Percentiles rank a stretch among this genome's conserved stretches.
phyloP scores from a whole-genome alignment of 2,888 invertebrate species.

The Ptychoptera albimana region DNA sequence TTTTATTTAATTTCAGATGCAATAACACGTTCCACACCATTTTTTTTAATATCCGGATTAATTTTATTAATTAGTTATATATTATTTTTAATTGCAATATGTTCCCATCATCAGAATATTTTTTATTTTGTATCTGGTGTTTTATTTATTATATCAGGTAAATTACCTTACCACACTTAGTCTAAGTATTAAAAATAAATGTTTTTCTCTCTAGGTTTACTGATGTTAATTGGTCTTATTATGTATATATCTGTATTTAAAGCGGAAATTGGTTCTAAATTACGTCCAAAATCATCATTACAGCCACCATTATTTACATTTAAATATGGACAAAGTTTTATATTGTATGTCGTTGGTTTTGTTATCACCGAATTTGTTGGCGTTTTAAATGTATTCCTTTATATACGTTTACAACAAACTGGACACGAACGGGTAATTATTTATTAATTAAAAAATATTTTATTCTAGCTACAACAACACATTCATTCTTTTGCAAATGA shows the following conservation, averaged over 20 bases:
- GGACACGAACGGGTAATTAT: conserved; percentile 24
- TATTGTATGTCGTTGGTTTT: conserved; percentile 71
- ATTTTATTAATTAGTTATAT: conserved; percentile 64
- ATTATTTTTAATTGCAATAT: conserved; percentile 66
- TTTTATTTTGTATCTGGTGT: conserved; percentile 77
- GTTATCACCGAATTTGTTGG: conserved; percentile 73
- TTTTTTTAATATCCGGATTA: conserved; percentile 60
- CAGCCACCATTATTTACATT: conserved; percentile 70
- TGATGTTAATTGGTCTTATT: conserved; percentile 80
- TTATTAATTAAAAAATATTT: neutral
- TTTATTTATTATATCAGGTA: conserved; percentile 78
- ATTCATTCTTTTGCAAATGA: too few species aligned
- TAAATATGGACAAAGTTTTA: conserved; percentile 76
- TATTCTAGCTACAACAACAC: too few species aligned
- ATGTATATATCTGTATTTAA: conserved; percentile 89
- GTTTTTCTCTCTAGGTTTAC: conserved; percentile 43
- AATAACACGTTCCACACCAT: conserved; percentile 69
- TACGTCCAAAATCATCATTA: conserved; percentile 61
- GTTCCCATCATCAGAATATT: conserved; percentile 55
- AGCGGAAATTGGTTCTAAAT: conserved; percentile 76
- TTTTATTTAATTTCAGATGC: conserved; percentile 47
- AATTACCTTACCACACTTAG: conserved; percentile 10
- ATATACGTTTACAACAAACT: conserved; percentile 39
- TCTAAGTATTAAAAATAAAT: neutral
- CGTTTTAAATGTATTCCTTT: conserved; percentile 72